Base-by-base conservation (phyloP, 92 coral and sea anemone species). In the Phymanthus crucifer region DNA sequence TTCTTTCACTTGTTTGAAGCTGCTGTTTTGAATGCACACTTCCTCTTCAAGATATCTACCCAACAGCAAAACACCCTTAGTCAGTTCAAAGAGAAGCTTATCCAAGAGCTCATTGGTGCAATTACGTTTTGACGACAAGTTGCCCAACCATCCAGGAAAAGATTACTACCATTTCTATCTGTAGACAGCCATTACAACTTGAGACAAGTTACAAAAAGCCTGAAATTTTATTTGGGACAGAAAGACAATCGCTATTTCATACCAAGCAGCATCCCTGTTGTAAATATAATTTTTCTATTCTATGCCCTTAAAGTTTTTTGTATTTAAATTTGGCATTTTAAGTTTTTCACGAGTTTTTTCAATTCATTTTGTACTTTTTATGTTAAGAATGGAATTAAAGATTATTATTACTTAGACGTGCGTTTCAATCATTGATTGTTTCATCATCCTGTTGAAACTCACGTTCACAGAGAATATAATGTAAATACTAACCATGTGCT, bases 401-500 rank as follows among this genome's bases (percentile, higher is more conserved):
- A n/a, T n/a, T n/a, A n/a, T n/a, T n/a, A n/a, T n/a, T n/a, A n/a
- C n/a, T n/a, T n/a, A 17, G 81, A 83, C 68, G 57, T 76, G 27
- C 61, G 57, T 23, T 76, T 83, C 40, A 69, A 48, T 43, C 64
- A 29, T 27, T 34, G 3, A 67, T 84, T 74, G 73, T 80, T 86
- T 34, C 85, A 86, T 71, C 72, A 79, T 74, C 77, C 85, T 50
- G 64, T 80, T 32, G 65, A 40, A 83, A 76, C 82, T 83, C 76
- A 9, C 56, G 54, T 80, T 24, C 81, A 47, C 80, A 80, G 85
- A 74, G 71, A 68, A 6, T 80, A 85, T 32, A 85, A 85, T 52
- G 89, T 68, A 23, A 82, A 80, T 78, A 85, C 71, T 33, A 82
- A 85, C 43, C 78, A 82, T 32, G 89, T 73, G 77, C 81, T 67